These are phyloP conservation scores for Halcyon senegalensis DNA, from an alignment of 2,113 vertebrate genomes.

Conservation along the genomic window DNA sequence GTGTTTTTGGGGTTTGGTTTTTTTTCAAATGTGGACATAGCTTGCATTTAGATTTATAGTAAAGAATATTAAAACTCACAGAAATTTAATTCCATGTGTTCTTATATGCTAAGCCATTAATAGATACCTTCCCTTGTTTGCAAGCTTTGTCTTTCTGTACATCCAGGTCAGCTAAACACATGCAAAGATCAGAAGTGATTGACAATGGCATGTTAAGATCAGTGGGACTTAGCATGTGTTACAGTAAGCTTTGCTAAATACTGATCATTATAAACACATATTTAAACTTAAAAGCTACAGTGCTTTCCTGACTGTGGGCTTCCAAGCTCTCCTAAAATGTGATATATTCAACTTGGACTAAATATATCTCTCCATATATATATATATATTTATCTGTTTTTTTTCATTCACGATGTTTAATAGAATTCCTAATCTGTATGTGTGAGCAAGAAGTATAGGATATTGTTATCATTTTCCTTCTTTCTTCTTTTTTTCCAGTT, in stretches of 20 bases:
- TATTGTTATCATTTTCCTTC: not conserved
- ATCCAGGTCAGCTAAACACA: not conserved
- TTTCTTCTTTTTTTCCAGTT: not conserved
- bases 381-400: not conserved
- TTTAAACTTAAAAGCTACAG: not conserved
- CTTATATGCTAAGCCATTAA: not conserved
- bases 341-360: not conserved
- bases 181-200: not conserved
- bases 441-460: not conserved
- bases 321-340: not conserved
- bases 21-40: not conserved
- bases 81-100: not conserved
- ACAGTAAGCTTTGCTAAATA: not conserved
- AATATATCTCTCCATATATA: not conserved
- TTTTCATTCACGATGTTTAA: not conserved
- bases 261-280: not conserved
- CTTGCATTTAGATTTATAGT: not conserved
- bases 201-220: not conserved
- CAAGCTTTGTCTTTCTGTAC: not conserved
- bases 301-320: not conserved
- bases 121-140: not conserved
- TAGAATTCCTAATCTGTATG: not conserved
- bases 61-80: not conserved
- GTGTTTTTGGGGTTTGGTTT: not conserved
- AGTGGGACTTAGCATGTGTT: not conserved